Evolutionary conservation across 2,113 vertebrate genomes (phyloP).

Genomic region (Fulica atra): DNA sequence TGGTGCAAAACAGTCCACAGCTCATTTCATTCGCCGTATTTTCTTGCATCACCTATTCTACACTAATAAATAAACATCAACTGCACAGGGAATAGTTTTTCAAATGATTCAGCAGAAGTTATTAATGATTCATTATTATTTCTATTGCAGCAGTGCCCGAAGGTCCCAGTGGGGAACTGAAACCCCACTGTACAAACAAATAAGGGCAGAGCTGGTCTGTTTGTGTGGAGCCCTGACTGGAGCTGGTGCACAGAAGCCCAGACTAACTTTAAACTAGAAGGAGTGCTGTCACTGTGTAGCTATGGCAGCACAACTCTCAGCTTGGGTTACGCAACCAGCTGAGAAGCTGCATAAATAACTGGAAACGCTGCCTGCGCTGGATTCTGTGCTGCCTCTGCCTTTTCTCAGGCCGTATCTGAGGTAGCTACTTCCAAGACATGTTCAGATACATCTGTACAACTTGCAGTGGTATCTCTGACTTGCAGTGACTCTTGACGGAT

Average conservation of each 20-base stretch:
- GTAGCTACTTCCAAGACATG: not conserved
- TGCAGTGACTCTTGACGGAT: not conserved
- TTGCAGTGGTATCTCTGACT: not conserved
- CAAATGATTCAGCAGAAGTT: conserved; percentile 23
- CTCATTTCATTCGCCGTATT: not conserved
- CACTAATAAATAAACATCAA: conserved; percentile 37
- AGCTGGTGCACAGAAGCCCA: not conserved
- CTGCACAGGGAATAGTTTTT: conserved; percentile 6
- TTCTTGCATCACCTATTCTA: conserved; percentile 37
- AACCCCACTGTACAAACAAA: conserved; percentile 9
- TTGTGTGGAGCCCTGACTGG: not conserved
- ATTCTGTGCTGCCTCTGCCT: not conserved
- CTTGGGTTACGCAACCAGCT: not conserved
- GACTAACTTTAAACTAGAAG: not conserved
- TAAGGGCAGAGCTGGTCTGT: not conserved
- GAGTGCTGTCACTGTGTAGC: not conserved
- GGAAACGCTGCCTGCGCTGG: not conserved
- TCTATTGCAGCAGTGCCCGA: not conserved
- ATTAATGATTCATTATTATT: conserved; percentile 45
- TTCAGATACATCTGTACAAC: not conserved
- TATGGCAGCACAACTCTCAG: not conserved
- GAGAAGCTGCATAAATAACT: conserved; percentile 13
- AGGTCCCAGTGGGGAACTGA: not conserved
- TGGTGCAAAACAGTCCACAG: not conserved
- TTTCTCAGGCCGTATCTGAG: rapidly evolving